phyloP scores from a whole-genome alignment of 2,113 vertebrate genomes.

The Triplophysa dalaica region DNA sequence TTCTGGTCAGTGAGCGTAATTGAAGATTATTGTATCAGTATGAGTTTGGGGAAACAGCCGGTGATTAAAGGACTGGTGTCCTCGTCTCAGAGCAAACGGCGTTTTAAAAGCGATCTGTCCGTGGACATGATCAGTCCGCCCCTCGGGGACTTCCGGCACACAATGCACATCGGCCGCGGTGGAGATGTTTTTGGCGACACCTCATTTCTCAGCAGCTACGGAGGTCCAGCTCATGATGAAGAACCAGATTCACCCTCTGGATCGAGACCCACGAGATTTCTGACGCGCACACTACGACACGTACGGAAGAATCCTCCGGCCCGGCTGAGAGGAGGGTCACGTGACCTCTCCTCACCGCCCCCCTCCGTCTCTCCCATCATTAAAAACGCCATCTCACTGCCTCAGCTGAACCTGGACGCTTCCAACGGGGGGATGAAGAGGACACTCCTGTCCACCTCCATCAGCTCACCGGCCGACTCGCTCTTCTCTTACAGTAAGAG shows the following conservation, averaged over 20 bases:
- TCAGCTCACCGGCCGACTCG: slow-evolving; percentile 75
- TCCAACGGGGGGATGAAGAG: slow-evolving; percentile 72
- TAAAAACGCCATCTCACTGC: slow-evolving; percentile 91
- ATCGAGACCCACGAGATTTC: slow-evolving; percentile 72
- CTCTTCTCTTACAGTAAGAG: slow-evolving; percentile 83
- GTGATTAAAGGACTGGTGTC: slow-evolving; percentile 85
- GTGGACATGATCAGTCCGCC: slow-evolving; percentile 96
- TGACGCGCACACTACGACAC: slow-evolving; percentile 82
- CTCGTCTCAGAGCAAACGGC: slow-evolving; percentile 82
- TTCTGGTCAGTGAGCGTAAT: slow-evolving; percentile 1
- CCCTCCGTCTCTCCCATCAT: slow-evolving; percentile 91
- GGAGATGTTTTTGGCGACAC: slow-evolving; percentile 95
- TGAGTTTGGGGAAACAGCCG: slow-evolving; percentile 90
- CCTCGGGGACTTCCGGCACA: slow-evolving; percentile 91
- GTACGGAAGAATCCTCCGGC: slow-evolving; percentile 73
- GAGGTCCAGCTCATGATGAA: slow-evolving; percentile 69
- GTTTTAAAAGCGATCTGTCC: slow-evolving; percentile 82
- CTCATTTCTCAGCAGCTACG: slow-evolving; percentile 92
- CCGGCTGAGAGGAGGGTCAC: slow-evolving; percentile 64
- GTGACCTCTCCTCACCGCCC: slow-evolving; percentile 71
- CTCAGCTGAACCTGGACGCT: slow-evolving; percentile 77
- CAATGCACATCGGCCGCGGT: slow-evolving; percentile 92
- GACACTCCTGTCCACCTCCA: slow-evolving; percentile 74
- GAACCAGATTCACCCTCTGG: slow-evolving; percentile 67
- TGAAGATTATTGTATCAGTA: slow-evolving; percentile 54